Conservation (phyloP, 2,888 invertebrate species). For the Hypolimnas misippus region DNA sequence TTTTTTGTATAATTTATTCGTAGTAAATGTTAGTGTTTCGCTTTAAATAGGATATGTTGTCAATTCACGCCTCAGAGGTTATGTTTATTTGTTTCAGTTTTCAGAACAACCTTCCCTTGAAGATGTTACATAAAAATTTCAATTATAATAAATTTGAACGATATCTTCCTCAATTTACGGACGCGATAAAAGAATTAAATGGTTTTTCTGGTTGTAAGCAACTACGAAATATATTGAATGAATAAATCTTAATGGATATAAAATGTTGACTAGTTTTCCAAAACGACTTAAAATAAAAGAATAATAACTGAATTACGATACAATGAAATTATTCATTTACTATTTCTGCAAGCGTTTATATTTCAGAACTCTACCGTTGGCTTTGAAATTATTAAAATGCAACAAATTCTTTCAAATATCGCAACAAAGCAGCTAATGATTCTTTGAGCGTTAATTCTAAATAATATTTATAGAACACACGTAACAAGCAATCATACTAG, state of each 20-base stretch:
- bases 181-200: conserved; percentile 3
- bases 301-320: neutral
- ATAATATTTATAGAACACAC: neutral
- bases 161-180: conserved; percentile 19
- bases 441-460: neutral
- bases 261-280: no score
- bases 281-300: no score
- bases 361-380: no score
- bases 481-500: neutral
- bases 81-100: conserved; percentile 46
- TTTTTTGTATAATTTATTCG: neutral
- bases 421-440: neutral
- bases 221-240: neutral
- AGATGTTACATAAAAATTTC: conserved; percentile 39
- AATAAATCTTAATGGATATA: neutral
- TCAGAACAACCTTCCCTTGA: conserved; percentile 66
- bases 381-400: neutral
- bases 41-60: conserved; percentile 39
- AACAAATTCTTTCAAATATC: neutral
- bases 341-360: no score
- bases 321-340: neutral
- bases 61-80: conserved; percentile 49
- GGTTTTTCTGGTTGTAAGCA: neutral
- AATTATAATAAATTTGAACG: conserved; percentile 25
- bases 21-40: neutral